Percentiles rank a stretch among this genome's conserved stretches.
Conservation (phyloP, 2,888 invertebrate genomes). For the Oligia strigilis region DNA sequence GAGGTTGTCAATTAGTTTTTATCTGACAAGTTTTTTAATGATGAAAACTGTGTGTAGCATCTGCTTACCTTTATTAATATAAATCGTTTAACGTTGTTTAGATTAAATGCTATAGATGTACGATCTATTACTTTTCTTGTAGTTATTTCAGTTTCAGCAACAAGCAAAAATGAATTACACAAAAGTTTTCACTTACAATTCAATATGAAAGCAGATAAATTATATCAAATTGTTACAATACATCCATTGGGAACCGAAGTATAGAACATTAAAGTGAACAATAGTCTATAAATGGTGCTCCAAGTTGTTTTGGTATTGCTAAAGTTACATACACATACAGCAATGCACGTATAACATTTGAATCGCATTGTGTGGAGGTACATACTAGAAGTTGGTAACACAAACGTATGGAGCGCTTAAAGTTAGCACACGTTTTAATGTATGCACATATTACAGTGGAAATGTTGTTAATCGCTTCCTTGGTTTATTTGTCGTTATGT, state of each 20-base stretch:
- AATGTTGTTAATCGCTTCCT: constrained; percentile 19
- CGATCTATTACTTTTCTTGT: neutral
- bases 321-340: constrained; percentile 36
- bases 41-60: neutral
- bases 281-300: constrained; percentile 43
- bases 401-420: constrained; percentile 32
- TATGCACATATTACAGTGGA: constrained; percentile 30
- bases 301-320: constrained; percentile 58
- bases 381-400: constrained; percentile 34
- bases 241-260: constrained; percentile 44
- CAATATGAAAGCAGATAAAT: constrained; percentile 50
- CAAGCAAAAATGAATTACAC: constrained; percentile 39
- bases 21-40: neutral
- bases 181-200: constrained; percentile 52
- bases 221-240: constrained; percentile 51
- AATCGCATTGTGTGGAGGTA: constrained; percentile 38
- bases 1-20: neutral
- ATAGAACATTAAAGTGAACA: constrained; percentile 53
- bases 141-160: neutral
- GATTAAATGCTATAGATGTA: neutral
- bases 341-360: constrained; percentile 29
- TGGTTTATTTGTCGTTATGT: neutral
- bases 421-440: constrained; percentile 38
- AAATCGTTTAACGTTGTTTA: no score
- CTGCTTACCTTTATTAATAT: neutral